Conservation (phyloP, 2,113 vertebrate species). For the Noturus placidus region DNA sequence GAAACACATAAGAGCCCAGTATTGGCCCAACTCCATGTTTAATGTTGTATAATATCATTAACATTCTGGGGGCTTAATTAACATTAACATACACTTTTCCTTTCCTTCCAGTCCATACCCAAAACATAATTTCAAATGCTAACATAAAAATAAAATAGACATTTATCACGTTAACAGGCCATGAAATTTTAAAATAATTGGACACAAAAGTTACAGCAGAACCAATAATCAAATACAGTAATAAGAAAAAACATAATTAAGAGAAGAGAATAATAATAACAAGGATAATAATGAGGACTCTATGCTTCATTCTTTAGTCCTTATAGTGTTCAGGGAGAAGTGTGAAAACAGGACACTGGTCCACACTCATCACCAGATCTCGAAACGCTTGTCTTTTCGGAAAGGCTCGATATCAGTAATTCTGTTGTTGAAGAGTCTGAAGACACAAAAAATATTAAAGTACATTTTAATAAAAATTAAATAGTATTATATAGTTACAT, state of each 20-base stretch:
- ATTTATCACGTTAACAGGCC: background rate
- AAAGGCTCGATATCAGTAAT: conserved; percentile 15
- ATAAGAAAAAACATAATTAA: too few relatives aligned
- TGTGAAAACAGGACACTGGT: background rate
- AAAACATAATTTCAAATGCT: background rate
- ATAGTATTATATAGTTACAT: too few relatives aligned
- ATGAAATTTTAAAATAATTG: background rate
- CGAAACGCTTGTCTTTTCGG: conserved; percentile 9
- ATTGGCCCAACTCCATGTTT: too few relatives aligned
- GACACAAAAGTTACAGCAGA: background rate
- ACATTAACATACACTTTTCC: background rate
- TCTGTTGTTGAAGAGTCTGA: conserved; percentile 44
- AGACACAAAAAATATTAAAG: conserved; percentile 4
- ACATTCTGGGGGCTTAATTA: background rate
- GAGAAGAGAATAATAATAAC: too few relatives aligned
- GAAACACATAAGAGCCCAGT: too few relatives aligned
- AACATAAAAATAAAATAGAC: background rate
- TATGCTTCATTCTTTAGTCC: too few relatives aligned
- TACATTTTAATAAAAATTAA: too few relatives aligned
- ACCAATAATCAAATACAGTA: too few relatives aligned
- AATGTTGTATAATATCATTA: background rate
- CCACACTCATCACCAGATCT: conserved; percentile 40
- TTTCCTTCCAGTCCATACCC: background rate
- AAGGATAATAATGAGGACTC: too few relatives aligned
- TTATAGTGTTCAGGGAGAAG: background rate